Evolutionary conservation across 2,797 vertebrate species (phyloP).

Genomic region (Aphelocoma californica): DNA sequence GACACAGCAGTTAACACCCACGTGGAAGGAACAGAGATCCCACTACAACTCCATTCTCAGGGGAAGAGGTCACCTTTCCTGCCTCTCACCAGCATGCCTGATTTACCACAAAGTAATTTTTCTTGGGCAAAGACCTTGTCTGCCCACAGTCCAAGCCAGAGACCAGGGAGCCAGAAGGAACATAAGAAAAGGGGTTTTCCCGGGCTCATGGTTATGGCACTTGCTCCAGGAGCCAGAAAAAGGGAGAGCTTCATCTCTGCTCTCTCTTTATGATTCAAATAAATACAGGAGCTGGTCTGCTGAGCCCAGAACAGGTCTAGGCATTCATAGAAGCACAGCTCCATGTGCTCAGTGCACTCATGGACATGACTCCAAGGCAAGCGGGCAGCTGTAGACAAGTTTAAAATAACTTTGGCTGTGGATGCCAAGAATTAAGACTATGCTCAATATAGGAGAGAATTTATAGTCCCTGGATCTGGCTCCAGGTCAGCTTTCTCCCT

Average conservation of each 20-base stretch:
- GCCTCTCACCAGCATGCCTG: not conserved
- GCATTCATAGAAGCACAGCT: not conserved
- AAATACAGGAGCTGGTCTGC: not conserved
- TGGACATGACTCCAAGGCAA: not conserved
- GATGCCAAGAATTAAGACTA: conserved; percentile 52
- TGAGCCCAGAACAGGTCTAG: not conserved
- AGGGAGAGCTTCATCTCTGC: not conserved
- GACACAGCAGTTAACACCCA: not conserved
- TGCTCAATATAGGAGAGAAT: conserved; percentile 8
- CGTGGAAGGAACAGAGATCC: not conserved
- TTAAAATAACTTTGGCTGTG: conserved; percentile 48
- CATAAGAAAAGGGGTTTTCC: not conserved
- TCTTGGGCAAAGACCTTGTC: not conserved
- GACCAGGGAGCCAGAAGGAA: not conserved
- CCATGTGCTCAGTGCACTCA: not conserved
- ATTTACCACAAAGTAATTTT: not conserved
- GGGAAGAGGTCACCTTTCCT: not conserved
- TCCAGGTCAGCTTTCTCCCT: not conserved
- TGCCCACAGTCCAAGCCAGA: not conserved
- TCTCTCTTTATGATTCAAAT: not conserved
- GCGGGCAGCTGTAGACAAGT: conserved; percentile 19
- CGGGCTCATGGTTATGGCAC: not conserved
- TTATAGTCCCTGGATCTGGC: not conserved
- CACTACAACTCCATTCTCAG: not conserved
- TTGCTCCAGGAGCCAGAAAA: not conserved